A percentile compares a stretch with the other conserved stretches of the same genome.
phyloP scores from a whole-genome alignment of 2,113 vertebrate genomes.

The Crotalus horridus region DNA sequence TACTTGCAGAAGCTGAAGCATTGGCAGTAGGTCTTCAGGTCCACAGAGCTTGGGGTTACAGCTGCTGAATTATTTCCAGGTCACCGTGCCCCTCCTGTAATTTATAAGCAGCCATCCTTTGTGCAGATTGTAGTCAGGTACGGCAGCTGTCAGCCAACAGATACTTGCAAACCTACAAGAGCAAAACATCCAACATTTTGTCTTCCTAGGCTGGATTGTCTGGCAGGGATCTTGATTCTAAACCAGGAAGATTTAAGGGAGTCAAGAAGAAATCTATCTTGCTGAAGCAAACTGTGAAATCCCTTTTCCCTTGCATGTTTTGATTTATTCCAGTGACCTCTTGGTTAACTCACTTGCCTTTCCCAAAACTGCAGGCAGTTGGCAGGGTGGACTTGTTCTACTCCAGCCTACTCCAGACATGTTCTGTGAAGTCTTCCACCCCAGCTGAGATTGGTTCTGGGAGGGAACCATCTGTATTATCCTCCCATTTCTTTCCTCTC shows the following conservation, averaged over 20 bases:
- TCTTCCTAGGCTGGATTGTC: not conserved
- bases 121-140: not conserved
- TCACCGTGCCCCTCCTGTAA: constrained; percentile 6
- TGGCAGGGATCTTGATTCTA: not conserved
- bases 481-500: not conserved
- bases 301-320: not conserved
- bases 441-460: not conserved
- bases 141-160: not conserved
- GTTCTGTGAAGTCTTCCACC: too few species aligned
- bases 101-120: not conserved
- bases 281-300: not conserved
- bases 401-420: too few species aligned
- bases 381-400: not conserved
- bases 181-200: not conserved
- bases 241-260: not conserved
- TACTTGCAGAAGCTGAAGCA: not conserved
- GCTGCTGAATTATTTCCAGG: constrained; percentile 5
- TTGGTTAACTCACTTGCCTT: not conserved
- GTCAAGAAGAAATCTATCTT: not conserved
- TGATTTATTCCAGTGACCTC: not conserved
- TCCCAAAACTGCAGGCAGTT: not conserved
- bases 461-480: not conserved
- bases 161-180: not conserved
- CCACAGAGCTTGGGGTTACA: not conserved
- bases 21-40: not conserved